phyloP scores from a whole-genome alignment of 2,113 vertebrate genomes.

The Ameiurus melas region DNA sequence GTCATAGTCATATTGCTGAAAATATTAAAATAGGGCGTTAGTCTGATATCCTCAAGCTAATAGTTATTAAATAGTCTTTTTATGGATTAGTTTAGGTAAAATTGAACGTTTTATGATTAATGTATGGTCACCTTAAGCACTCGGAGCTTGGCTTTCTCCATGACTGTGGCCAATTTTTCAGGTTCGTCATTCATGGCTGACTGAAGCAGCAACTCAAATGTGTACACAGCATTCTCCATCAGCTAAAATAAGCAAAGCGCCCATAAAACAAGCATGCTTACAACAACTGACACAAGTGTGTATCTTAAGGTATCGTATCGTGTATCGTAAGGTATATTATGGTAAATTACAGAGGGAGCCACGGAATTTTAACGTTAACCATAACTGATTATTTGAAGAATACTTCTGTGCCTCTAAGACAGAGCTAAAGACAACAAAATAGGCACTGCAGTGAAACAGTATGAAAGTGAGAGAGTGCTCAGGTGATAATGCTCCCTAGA shows the following conservation, averaged over 20 bases:
- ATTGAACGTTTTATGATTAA: not conserved
- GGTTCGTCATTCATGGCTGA: constrained; percentile 66
- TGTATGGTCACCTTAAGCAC: constrained; percentile 76
- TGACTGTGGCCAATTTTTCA: constrained; percentile 63
- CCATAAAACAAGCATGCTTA: constrained; percentile 1
- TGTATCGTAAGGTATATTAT: not conserved
- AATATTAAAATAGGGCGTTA: constrained; percentile 50
- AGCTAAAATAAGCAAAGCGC: constrained; percentile 65
- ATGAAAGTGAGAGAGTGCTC: not conserved
- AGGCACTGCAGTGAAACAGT: not conserved
- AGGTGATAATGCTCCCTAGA: not conserved
- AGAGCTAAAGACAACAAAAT: not conserved
- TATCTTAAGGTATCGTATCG: too few relatives aligned
- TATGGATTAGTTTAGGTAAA: not conserved
- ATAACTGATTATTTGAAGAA: not conserved
- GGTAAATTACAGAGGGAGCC: constrained; percentile 16
- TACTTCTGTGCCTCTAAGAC: not conserved
- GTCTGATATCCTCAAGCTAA: not conserved
- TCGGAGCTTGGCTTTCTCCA: constrained; percentile 83
- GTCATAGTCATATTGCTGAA: constrained; percentile 86
- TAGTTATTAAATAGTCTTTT: not conserved
- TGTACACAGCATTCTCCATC: constrained; percentile 82
- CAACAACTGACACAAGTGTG: not conserved
- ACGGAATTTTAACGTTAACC: not conserved
- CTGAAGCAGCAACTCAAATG: constrained; percentile 77